Evolutionary conservation across 2,888 invertebrate species (phyloP).

Genomic region (Drosophila monieri): DNA sequence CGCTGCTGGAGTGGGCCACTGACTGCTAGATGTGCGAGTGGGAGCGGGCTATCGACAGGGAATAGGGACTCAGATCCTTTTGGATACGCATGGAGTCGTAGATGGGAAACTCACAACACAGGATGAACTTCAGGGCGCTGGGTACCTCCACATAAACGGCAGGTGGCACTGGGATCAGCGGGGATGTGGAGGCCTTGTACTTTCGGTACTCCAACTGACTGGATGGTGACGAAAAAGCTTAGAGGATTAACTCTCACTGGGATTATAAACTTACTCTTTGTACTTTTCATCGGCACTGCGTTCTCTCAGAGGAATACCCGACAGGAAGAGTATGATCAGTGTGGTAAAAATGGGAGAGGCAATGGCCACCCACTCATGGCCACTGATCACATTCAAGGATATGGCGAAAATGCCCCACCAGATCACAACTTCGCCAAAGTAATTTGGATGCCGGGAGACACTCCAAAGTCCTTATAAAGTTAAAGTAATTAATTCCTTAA

Average conservation of each 20-base stretch:
- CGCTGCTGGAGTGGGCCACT: slow-evolving; percentile 82
- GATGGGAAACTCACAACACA: slow-evolving; percentile 95
- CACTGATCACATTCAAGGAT: slow-evolving; percentile 93
- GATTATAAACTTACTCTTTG: slow-evolving; percentile 87
- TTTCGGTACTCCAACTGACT: slow-evolving; percentile 93
- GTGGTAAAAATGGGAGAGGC: slow-evolving; percentile 95
- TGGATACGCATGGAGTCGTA: slow-evolving; percentile 89
- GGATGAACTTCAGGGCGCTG: slow-evolving; percentile 90
- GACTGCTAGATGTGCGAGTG: slow-evolving; percentile 84
- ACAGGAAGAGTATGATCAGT: slow-evolving; percentile 93
- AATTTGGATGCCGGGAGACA: slow-evolving; percentile 95
- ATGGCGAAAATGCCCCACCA: slow-evolving; percentile 98
- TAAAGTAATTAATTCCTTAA: neutral
- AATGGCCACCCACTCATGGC: slow-evolving; percentile 92
- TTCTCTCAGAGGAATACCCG: slow-evolving; percentile 95
- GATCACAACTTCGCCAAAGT: slow-evolving; percentile 96
- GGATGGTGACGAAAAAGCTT: slow-evolving; percentile 26
- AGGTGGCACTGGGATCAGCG: slow-evolving; percentile 94
- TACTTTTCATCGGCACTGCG: slow-evolving; percentile 95
- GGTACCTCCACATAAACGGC: slow-evolving; percentile 95
- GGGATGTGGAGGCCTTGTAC: slow-evolving; percentile 95
- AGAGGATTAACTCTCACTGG: neutral
- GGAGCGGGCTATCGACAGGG: slow-evolving; percentile 83
- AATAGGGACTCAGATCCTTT: slow-evolving; percentile 83
- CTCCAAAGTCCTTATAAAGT: slow-evolving; percentile 89